phyloP scores from a whole-genome alignment of 2,113 vertebrate species.

The Thamnophis sirtalis region DNA sequence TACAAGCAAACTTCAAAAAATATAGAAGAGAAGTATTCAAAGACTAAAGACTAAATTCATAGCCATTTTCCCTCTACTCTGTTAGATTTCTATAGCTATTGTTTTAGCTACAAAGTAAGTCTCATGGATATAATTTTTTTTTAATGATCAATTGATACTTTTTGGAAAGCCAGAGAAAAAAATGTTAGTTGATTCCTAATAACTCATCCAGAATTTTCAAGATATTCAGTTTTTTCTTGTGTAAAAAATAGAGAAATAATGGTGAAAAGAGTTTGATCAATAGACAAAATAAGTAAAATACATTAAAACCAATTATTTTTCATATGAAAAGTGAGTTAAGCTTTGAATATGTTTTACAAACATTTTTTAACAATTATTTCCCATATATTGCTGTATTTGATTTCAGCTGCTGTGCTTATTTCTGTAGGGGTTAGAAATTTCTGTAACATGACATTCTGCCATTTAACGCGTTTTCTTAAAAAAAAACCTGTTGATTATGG shows the following conservation, averaged over 20 bases:
- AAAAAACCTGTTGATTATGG: not conserved
- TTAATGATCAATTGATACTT: not conserved
- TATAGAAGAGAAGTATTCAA: not conserved
- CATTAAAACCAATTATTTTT: not conserved
- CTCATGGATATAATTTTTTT: slow-evolving; percentile 6
- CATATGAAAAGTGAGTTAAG: not conserved
- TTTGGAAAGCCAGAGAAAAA: not conserved
- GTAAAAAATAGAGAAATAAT: not conserved
- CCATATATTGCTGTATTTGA: not conserved
- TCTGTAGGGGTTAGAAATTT: not conserved
- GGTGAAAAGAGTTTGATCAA: not conserved
- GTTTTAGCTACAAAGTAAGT: not conserved
- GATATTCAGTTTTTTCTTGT: not conserved
- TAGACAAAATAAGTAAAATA: not conserved
- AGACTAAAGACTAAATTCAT: slow-evolving; percentile 19
- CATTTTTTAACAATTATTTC: not conserved
- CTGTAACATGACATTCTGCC: not conserved
- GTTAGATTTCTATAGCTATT: slow-evolving; percentile 2
- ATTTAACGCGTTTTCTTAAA: not conserved
- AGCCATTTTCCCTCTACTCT: not conserved
- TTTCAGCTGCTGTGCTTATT: not conserved
- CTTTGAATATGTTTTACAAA: not conserved
- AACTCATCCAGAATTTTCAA: not conserved
- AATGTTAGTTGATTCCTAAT: not conserved
- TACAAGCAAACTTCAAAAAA: slow-evolving; percentile 19